Percentiles rank a stretch among this genome's conserved stretches.
Conservation (phyloP, 2,113 vertebrate genomes). For the Hippocampus guttulatus region DNA sequence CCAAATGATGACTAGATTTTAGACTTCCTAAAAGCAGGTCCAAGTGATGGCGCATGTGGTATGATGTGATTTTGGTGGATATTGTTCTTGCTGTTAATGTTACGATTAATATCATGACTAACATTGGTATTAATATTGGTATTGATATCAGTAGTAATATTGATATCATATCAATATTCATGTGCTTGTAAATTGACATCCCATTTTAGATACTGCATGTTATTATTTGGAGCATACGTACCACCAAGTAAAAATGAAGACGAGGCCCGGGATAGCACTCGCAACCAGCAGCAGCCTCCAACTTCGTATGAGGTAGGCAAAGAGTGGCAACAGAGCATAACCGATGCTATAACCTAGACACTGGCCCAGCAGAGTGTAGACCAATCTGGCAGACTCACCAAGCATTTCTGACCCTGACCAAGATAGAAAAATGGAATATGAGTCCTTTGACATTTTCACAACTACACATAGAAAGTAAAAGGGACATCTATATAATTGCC, state of each 20-base stretch:
- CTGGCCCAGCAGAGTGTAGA: constrained; percentile 26
- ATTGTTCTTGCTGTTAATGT: no score
- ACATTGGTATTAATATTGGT: no score
- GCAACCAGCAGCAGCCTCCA: constrained; percentile 57
- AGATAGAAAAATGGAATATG: neutral
- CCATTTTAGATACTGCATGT: neutral
- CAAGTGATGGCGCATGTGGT: no score
- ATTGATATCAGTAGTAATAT: neutral
- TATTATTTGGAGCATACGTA: constrained; percentile 16
- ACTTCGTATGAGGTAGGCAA: constrained; percentile 51
- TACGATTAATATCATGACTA: no score
- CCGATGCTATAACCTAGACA: constrained; percentile 35
- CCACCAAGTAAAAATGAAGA: constrained; percentile 56
- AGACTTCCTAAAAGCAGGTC: no score
- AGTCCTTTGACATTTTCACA: neutral
- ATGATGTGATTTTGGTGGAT: no score
- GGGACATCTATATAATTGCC: neutral
- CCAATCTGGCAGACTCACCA: constrained; percentile 23
- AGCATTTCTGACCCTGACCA: constrained; percentile 49
- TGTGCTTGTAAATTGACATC: neutral
- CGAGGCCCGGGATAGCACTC: constrained; percentile 39
- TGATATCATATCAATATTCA: neutral
- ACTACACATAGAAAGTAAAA: neutral
- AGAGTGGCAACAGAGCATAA: constrained; percentile 44
- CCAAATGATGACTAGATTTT: no score